Evolutionary conservation across 2,888 invertebrate species (phyloP).

Genomic region (Xiphydria camelus): DNA sequence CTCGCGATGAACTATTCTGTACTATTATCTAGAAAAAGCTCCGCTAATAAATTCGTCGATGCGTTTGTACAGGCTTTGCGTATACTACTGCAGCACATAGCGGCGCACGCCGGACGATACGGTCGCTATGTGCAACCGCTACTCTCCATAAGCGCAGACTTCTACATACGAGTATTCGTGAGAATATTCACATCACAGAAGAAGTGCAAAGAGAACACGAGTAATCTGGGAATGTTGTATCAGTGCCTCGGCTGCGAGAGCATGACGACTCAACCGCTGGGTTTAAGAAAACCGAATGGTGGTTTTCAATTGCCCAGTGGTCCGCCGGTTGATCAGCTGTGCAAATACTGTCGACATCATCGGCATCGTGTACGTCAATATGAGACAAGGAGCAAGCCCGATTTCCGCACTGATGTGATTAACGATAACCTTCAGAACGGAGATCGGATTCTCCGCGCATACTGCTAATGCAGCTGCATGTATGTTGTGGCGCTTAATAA

Average conservation of each 20-base stretch:
- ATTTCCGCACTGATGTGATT: no score
- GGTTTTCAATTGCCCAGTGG: slow-evolving; percentile 69
- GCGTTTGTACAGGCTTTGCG: slow-evolving; percentile 74
- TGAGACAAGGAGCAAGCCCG: no score
- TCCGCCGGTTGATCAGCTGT: slow-evolving; percentile 69
- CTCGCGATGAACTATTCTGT: background rate
- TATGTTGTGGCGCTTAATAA: no score
- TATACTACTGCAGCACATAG: slow-evolving; percentile 87
- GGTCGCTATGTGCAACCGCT: slow-evolving; percentile 90
- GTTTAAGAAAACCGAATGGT: slow-evolving; percentile 65
- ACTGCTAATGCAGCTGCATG: no score
- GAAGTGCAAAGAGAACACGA: slow-evolving; percentile 83
- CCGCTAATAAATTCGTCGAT: background rate
- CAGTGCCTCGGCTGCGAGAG: slow-evolving; percentile 90
- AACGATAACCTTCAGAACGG: no score
- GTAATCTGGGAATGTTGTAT: slow-evolving; percentile 85
- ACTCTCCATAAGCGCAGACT: slow-evolving; percentile 90
- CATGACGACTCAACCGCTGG: slow-evolving; percentile 76
- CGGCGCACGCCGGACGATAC: slow-evolving; percentile 90
- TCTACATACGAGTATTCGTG: slow-evolving; percentile 94
- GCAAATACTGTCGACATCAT: slow-evolving; percentile 75
- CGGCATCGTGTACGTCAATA: slow-evolving; percentile 68
- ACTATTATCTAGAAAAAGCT: no score
- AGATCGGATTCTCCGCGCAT: no score
- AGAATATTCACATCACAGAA: slow-evolving; percentile 77